Evolutionary conservation across 92 coral and sea anemone genomes (phyloP).

Genomic region (Zoanthus solanderi): DNA sequence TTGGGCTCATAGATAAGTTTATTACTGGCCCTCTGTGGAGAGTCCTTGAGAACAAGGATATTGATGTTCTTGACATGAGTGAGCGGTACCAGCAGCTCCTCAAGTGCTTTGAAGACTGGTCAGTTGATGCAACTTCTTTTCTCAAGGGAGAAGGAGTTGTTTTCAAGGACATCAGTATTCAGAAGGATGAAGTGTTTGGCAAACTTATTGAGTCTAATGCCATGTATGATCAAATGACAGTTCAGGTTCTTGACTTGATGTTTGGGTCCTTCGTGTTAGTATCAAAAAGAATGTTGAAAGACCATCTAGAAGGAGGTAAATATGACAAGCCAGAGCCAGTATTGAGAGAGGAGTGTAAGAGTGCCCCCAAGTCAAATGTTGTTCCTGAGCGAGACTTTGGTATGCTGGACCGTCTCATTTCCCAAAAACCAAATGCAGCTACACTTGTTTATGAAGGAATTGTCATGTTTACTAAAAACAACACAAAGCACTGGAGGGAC

Average conservation of each 20-base stretch:
- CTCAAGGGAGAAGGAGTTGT: constrained; percentile 15
- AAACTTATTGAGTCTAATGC: constrained; percentile 13
- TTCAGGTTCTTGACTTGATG: constrained; percentile 36
- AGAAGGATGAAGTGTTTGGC: background rate
- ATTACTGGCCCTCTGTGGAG: constrained; percentile 41
- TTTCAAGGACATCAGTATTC: constrained; percentile 15
- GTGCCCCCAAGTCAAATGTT: background rate
- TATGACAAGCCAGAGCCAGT: background rate
- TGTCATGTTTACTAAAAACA: constrained; percentile 16
- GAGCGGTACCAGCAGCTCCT: constrained; percentile 26
- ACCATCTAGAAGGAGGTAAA: constrained; percentile 19
- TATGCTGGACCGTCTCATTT: background rate
- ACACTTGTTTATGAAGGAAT: constrained; percentile 43
- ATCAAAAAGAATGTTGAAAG: constrained; percentile 27
- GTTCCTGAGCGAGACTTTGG: constrained; percentile 17
- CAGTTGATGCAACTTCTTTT: constrained; percentile 39
- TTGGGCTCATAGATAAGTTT: constrained; percentile 44
- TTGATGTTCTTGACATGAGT: background rate
- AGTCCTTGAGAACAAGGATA: constrained; percentile 34
- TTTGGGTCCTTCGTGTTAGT: constrained; percentile 31
- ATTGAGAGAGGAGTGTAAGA: background rate
- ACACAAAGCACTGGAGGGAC: constrained; percentile 32
- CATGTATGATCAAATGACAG: constrained; percentile 6
- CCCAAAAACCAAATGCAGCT: constrained; percentile 11
- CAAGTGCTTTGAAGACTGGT: constrained; percentile 32